These are phyloP conservation scores for Luperina testacea DNA, from an alignment of 2,888 invertebrate genomes.

Conservation along the genomic window DNA sequence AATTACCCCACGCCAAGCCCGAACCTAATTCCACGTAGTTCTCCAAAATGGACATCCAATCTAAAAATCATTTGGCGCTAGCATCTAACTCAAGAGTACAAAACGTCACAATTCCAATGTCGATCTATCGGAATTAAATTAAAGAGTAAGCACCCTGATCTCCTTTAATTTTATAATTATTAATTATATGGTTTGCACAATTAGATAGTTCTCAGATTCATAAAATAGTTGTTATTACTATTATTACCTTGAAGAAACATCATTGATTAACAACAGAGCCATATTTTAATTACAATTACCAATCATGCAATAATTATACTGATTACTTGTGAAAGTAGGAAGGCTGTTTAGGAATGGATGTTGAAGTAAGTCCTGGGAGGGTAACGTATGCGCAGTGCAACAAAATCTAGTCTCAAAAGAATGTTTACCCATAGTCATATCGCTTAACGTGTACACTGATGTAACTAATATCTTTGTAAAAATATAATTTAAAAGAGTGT, in stretches of 20 bases:
- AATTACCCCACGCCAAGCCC: too few species aligned
- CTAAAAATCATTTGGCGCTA: too few species aligned
- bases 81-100: too few species aligned
- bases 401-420: neutral
- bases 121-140: too few species aligned
- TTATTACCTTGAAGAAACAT: slow-evolving; percentile 10
- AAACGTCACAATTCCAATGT: too few species aligned
- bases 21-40: too few species aligned
- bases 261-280: slow-evolving; percentile 3
- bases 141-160: too few species aligned
- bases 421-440: neutral
- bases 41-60: too few species aligned
- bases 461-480: too few species aligned
- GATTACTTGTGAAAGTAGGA: neutral
- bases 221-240: neutral
- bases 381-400: neutral
- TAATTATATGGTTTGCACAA: neutral
- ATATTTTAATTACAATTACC: neutral
- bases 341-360: neutral
- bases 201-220: neutral
- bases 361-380: neutral
- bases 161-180: slow-evolving; percentile 2
- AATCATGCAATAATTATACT: neutral
- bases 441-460: neutral
- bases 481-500: too few species aligned